Evolutionary conservation across 2,113 vertebrate species (phyloP), one percentile per base, ranked within the genome.

Genomic region (Podilymbus podiceps): DNA sequence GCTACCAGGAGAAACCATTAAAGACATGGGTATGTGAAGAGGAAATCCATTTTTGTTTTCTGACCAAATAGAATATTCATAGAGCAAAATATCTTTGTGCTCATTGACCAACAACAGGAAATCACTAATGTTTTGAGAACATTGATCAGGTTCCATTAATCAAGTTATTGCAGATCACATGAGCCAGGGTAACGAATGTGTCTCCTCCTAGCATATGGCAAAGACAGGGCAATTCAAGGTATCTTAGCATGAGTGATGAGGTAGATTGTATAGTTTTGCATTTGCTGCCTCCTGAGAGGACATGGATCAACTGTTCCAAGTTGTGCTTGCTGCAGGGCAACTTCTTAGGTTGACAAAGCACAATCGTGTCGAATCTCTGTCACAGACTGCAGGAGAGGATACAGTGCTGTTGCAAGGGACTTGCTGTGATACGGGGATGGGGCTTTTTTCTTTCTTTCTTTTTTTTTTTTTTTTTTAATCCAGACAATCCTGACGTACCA

Each of bases 1-100:
- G 93, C 98, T 99, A 69, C 99, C 99, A 40, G 99, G 99, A 95
- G 99, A 99, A 98, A 98, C 97, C 15, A 98, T 99, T 85, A 99
- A 99, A 97, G 99, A 99, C 78, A 98, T 98, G 98, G 98, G 98
- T 98, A 96, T 3, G 98, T 97, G 85, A 89, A 87, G 40, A 44
- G 55, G 35, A 77, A 91, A 85, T 93, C 83, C 35, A 13, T 64
- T 83, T 8, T 62, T 88, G 23, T 59, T 75, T 86, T 28, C 31
- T 91, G 68, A 73, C 20, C 80, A 35, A 58, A 22, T 40, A 82
- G 40, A 85, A 38, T 64, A 30, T 38, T 56, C 25, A 18, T 10
- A n/a, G 11, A 63, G 35, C 21, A 72, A 62, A 93, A 49, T 62
- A 50, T 23, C 58, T 69, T 55, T 13, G 21, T 0, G 0, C 7